Conservation (phyloP, 1,140 invertebrate genomes). For the Scaptomyza pallida region DNA sequence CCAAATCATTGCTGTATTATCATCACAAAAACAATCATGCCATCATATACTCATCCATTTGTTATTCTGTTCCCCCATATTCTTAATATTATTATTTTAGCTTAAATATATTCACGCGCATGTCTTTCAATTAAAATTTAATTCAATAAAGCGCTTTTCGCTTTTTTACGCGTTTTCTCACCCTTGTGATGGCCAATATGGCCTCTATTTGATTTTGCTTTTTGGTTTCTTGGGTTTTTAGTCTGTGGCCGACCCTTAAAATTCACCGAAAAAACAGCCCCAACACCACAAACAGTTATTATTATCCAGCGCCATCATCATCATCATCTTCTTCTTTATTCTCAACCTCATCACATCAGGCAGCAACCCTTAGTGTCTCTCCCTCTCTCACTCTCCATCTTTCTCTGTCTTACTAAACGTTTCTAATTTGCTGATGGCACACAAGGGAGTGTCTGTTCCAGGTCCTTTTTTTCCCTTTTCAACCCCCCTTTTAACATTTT, state of each 20-base stretch:
- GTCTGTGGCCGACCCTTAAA: neutral
- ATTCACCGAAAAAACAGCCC: constrained; percentile 20
- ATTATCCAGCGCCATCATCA: constrained; percentile 34
- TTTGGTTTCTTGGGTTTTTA: neutral
- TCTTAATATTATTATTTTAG: neutral
- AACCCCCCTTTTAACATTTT: constrained; percentile 34
- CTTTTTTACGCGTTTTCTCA: constrained; percentile 23
- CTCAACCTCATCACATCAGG: constrained; percentile 7
- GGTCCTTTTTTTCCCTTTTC: constrained; percentile 28
- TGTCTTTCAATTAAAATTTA: constrained; percentile 75
- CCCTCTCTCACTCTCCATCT: too few relatives aligned
- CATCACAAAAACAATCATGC: too few relatives aligned
- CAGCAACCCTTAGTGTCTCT: constrained; percentile 55
- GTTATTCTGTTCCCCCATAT: neutral
- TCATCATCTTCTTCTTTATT: constrained; percentile 9
- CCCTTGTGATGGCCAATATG: constrained; percentile 50
- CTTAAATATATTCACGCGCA: constrained; percentile 43
- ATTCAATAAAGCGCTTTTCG: constrained; percentile 60
- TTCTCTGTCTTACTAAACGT: constrained; percentile 58
- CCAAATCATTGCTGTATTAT: too few relatives aligned
- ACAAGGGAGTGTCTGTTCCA: constrained; percentile 66
- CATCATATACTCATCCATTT: too few relatives aligned
- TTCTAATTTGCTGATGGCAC: constrained; percentile 80
- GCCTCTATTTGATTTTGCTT: neutral
- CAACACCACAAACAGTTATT: neutral